These are phyloP conservation scores for Gallinago paraguaiae DNA, from an alignment of 2,113 vertebrate species.

Conservation along the genomic window DNA sequence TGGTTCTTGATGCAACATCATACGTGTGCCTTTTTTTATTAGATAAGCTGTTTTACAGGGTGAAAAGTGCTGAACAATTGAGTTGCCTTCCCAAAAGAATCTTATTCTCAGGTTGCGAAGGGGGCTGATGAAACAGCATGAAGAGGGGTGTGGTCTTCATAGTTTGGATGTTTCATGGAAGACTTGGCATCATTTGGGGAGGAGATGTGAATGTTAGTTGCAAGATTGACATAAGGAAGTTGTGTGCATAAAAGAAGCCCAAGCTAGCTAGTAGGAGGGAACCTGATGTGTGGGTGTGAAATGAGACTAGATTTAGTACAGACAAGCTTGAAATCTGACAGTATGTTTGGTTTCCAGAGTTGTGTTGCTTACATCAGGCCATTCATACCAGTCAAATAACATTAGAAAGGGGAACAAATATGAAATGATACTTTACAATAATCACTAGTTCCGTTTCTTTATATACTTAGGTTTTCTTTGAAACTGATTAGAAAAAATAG, in stretches of 20 bases:
- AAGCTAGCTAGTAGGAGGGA: background rate
- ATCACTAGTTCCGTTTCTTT: background rate
- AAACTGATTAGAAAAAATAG: background rate
- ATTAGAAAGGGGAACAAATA: background rate
- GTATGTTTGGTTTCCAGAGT: background rate
- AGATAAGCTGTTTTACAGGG: background rate
- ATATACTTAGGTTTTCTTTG: background rate
- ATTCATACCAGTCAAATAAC: background rate
- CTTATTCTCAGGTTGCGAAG: background rate
- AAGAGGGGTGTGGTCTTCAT: background rate
- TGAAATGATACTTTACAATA: background rate
- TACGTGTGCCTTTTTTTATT: background rate
- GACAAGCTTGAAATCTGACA: background rate
- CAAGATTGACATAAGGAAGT: background rate
- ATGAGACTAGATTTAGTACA: background rate
- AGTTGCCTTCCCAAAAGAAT: background rate
- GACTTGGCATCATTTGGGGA: background rate
- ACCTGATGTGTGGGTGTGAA: background rate
- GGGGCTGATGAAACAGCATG: background rate
- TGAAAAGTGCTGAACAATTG: background rate
- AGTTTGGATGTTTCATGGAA: background rate
- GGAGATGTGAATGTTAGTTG: slow-evolving; percentile 1
- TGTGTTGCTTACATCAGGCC: background rate
- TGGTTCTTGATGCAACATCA: background rate
- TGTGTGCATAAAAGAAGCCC: background rate